Base-by-base conservation (phyloP, 2,797 vertebrate genomes). In the Decapterus maruadsi region DNA sequence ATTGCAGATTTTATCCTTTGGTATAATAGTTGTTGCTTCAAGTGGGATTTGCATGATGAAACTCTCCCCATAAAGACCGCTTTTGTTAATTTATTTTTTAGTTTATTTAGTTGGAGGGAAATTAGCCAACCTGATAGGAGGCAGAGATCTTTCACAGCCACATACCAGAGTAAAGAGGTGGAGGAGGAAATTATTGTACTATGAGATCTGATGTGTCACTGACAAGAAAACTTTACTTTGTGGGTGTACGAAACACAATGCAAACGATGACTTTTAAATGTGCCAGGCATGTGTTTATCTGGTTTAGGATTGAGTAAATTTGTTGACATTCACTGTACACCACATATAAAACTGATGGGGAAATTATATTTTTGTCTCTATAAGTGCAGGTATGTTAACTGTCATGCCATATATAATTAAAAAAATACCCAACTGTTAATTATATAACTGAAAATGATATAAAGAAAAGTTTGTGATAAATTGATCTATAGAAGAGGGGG, bases 41-140 rank as follows among this genome's bases (percentile, higher is more conserved):
- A 43, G 11, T 67, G 53, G 59, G 62, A 17, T 65, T 69, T 77
- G 80, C 26, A 74, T 8, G 4, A 22, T 78, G 61, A 83, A 74
- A 80, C 65, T 34, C 16, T 6, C 13, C 26, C 34, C 20, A 20
- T 34, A 57, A 34, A 69, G 3, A 48, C 38, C 9, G 8, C 38
- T 72, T 71, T 78, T 66, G 63, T 79, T 57, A 80, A 45, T 82
- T 64, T 81, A 45, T 80, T 77, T 75, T 77, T 55, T 4, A 75
- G 56, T 42, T 64, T n/a, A 80, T 84, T 82, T 46, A 56, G 34
- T 75, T 78, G 12, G 40, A 82, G 56, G n/a, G 56, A 82, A 79
- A 78, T 84, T 51, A 19, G 59, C 48, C 38, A n/a, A 68, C 43
- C 8, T 85, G 68, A 69, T 55, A 26, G 54, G 55, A 75, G 36